phyloP scores from a whole-genome alignment of 2,113 vertebrate genomes.

The Nipponia nippon region DNA sequence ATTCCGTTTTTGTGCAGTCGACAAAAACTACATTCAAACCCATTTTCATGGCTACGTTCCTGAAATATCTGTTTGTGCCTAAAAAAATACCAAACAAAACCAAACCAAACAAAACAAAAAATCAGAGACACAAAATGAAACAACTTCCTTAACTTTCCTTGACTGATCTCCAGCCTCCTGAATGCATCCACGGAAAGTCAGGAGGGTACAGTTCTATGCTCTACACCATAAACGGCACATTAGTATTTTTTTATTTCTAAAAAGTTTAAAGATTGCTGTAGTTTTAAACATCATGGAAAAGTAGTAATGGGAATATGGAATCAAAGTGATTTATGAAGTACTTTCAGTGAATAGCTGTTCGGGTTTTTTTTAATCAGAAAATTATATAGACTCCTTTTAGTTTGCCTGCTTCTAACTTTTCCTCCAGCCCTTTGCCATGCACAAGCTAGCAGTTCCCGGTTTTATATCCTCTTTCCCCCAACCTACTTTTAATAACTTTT shows the following conservation, averaged over 20 bases:
- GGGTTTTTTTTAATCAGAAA: neutral
- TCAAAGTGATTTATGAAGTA: neutral
- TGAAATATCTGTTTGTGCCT: slow-evolving; percentile 91
- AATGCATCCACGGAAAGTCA: fast-evolving
- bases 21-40: slow-evolving; percentile 82
- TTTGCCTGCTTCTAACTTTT: neutral
- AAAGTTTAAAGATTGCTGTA: neutral
- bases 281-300: neutral
- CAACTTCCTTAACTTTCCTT: too few relatives aligned
- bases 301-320: neutral
- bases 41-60: slow-evolving; percentile 69
- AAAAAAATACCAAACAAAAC: neutral
- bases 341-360: neutral
- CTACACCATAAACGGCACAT: neutral
- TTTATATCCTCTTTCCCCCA: neutral
- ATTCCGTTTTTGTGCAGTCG: slow-evolving; percentile 79
- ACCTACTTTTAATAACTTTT: neutral
- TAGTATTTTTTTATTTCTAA: neutral
- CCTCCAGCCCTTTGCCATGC: neutral
- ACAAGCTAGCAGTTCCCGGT: neutral
- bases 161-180: neutral
- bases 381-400: neutral
- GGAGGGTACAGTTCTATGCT: neutral
- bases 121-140: neutral
- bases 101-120: neutral